Evolutionary conservation across 2,888 invertebrate species (phyloP).

Genomic region (Acleris cristana): DNA sequence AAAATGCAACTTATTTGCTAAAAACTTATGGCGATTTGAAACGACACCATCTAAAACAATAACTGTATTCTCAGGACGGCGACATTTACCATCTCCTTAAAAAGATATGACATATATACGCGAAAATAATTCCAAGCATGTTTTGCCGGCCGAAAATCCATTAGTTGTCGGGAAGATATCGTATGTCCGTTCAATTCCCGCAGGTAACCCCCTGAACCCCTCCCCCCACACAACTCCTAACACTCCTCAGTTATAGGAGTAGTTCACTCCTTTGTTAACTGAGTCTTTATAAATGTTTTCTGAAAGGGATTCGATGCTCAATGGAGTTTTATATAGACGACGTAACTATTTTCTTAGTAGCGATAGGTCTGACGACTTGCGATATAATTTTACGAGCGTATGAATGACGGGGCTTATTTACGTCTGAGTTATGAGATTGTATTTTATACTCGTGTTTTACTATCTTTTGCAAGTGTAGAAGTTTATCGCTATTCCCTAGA

Average conservation of each 20-base stretch:
- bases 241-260: background rate
- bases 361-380: background rate
- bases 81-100: too few relatives aligned
- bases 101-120: background rate
- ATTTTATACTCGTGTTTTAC: too few relatives aligned
- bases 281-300: conserved; percentile 1
- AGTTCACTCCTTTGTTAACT: conserved; percentile 4
- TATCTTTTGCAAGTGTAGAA: too few relatives aligned
- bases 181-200: conserved; percentile 41
- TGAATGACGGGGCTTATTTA: too few relatives aligned
- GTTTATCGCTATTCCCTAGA: too few relatives aligned
- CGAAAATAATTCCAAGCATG: background rate
- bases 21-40: too few relatives aligned
- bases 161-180: conserved; percentile 46
- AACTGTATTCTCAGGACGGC: too few relatives aligned
- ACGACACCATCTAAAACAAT: too few relatives aligned
- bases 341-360: background rate
- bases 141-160: conserved; percentile 19
- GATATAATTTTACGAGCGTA: too few relatives aligned
- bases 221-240: conserved; percentile 4
- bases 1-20: too few relatives aligned
- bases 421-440: too few relatives aligned
- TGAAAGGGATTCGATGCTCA: conserved; percentile 6
- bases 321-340: conserved; percentile 2
- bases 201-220: conserved; percentile 37